phyloP scores from a whole-genome alignment of 2,797 vertebrate species.

The Petrocephalus sullivani region DNA sequence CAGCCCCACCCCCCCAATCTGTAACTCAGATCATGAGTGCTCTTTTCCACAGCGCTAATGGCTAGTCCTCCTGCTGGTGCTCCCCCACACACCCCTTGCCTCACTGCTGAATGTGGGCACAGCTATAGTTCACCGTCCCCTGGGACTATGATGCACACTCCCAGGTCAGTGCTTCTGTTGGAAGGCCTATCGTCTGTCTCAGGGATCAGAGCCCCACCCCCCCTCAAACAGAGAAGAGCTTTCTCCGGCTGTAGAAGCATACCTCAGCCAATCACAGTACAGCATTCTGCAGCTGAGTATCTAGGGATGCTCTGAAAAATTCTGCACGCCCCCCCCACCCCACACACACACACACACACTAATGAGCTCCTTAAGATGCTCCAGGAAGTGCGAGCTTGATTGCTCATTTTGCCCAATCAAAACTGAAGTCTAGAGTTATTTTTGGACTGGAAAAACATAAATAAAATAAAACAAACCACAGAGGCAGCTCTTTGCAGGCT shows the following conservation, averaged over 20 bases:
- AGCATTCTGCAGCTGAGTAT: slow-evolving; percentile 21
- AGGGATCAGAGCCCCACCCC: neutral
- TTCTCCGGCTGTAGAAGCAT: neutral
- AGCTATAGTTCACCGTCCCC: neutral
- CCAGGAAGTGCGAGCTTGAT: slow-evolving; percentile 20
- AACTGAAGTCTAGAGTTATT: slow-evolving; percentile 16
- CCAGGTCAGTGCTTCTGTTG: neutral
- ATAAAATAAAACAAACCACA: slow-evolving; percentile 6
- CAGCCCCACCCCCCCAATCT: neutral
- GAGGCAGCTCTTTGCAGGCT: neutral
- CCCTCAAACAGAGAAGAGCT: neutral
- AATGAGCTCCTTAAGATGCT: slow-evolving; percentile 23
- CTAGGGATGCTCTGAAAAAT: slow-evolving; percentile 15
- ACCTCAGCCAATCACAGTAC: slow-evolving; percentile 3
- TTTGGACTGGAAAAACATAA: slow-evolving; percentile 4
- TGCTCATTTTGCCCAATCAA: slow-evolving; percentile 23
- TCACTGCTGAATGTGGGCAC: neutral
- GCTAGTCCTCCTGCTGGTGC: neutral
- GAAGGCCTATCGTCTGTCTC: neutral
- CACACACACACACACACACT: neutral
- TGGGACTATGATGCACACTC: too few relatives aligned
- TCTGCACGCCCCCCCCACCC: neutral
- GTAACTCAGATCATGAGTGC: neutral
- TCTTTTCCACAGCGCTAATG: neutral
- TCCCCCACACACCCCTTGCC: neutral